Base-by-base conservation (phyloP, 2,888 invertebrate genomes). In the Amblyteles armatorius region DNA sequence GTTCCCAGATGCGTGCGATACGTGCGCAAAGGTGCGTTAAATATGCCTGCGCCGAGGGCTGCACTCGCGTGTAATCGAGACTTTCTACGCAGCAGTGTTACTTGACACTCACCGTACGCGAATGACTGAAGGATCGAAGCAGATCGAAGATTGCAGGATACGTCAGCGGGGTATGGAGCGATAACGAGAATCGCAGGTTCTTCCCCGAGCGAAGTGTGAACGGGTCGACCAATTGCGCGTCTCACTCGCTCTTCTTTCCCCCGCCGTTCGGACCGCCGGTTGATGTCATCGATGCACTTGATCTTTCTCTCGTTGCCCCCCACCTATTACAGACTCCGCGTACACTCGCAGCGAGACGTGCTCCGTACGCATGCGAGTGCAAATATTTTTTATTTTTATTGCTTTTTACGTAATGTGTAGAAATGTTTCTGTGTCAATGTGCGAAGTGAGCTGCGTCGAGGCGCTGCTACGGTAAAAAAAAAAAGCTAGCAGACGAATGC, bases 131-230 rank as follows among this genome's bases (percentile, higher is more conserved):
- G 55, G 44, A 11, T 5, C 72, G 72, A 77, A 19, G 80, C 77
- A 48, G 44, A 11, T 5, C 72, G 72, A 77, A 19, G 80, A 80
- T 63, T 36, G 11, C 13, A 57, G 73, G 48, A 55, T 40, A 7
- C 65, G 57, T 71, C 13, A 65, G 26, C 26, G 36, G 4, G 36
- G 4, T n/a, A 19, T 44, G 65, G 79, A 57, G 44, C 77, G 85
- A 85, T 83, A 83, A 74, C 67, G 48, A 71, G 72, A 84, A 85
- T 79, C 72, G 36, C 63, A 65, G 87, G 87, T 88, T 87, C 85
- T 88, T 88, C 88, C 87, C 88, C 86, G 86, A 44, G 76, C 44
- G 50, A 68, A 76, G 73, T 52, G 63, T 71, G 55, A 48, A 57
- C 11, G 26, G 9, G 40, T 60, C 65, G n/a, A 50, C 87, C 85